Base-by-base conservation (phyloP, 2,113 vertebrate species). In the Chlorocebus sabaeus region DNA sequence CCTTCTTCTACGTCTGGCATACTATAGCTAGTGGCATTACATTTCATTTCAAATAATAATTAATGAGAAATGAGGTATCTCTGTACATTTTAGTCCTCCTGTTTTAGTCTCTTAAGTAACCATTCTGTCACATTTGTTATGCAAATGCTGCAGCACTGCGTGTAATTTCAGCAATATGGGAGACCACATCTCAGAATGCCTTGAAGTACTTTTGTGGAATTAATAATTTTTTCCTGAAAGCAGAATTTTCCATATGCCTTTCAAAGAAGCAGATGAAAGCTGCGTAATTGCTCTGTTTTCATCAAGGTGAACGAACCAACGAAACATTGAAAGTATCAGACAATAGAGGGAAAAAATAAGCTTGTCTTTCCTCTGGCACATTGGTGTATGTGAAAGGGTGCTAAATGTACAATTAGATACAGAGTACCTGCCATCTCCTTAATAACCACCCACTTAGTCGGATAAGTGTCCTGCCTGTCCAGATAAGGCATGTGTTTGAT, bases 111-210 rank as follows among this genome's bases (percentile, higher is more conserved):
- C 98, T 98, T 98, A 98, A 99, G 98, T 98, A 98, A 98, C 98
- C 96, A 98, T 98, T 98, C 97, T 98, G 98, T 98, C 98, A 98
- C 97, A 98, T 98, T 98, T 98, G 97, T 98, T 98, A 98, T 98
- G 98, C 98, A 98, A 99, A 98, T 98, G 96, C 96, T 95, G 94
- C 83, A 95, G 97, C 93, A 86, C 98, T 96, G 96, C 0, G 0
- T 98, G 97, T 98, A 97, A 98, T 98, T 99, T 98, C 98, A 97
- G 97, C 97, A 98, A 88, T 98, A 98, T 97, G 95, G 97, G 97
- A 97, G 96, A 98, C 97, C 2, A 55, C 95, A 92, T 98, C 98
- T 98, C 96, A 93, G 92, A 98, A 98, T 5, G 96, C 97, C 98
- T 98, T 94, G 84, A 97, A 98, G 97, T 98, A 96, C 97, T 98